Conservation (phyloP, 2,113 vertebrate species). For the Synchiropus splendidus region DNA sequence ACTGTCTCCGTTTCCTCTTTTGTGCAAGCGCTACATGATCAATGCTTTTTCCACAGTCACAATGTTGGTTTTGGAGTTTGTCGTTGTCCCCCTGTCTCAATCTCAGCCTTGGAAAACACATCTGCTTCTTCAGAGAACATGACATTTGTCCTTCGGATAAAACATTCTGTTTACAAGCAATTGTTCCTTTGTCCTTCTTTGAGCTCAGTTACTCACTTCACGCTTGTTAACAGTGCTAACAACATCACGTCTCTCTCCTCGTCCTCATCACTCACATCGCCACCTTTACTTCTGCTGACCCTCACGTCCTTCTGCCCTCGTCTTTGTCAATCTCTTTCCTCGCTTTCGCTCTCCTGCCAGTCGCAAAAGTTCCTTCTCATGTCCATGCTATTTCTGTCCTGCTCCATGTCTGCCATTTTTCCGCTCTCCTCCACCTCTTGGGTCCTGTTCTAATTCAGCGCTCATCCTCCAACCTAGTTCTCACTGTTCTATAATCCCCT, state of each 20-base stretch:
- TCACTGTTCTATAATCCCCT: slow-evolving; percentile 56
- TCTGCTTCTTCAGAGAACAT: too few relatives aligned
- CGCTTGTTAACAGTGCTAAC: slow-evolving; percentile 2
- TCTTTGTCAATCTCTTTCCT: slow-evolving; percentile 30
- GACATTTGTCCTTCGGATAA: too few relatives aligned
- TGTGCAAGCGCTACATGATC: too few relatives aligned
- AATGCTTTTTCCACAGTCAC: too few relatives aligned
- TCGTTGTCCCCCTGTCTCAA: too few relatives aligned
- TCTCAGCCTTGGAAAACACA: too few relatives aligned
- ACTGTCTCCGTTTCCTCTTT: too few relatives aligned
- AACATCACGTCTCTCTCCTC: not conserved
- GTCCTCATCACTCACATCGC: slow-evolving; percentile 10
- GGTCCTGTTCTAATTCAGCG: slow-evolving; percentile 72
- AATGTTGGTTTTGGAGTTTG: too few relatives aligned
- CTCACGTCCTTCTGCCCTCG: slow-evolving; percentile 6
- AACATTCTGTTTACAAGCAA: too few relatives aligned
- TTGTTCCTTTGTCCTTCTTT: slow-evolving; percentile 9
- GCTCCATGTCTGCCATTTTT: slow-evolving; percentile 43
- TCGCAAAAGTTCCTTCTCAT: slow-evolving; percentile 41
- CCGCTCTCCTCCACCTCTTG: slow-evolving; percentile 39
- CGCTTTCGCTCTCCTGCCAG: slow-evolving; percentile 40
- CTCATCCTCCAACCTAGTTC: slow-evolving; percentile 68
- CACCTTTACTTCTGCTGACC: slow-evolving; percentile 7
- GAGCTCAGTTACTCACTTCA: slow-evolving; percentile 16
- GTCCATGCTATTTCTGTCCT: slow-evolving; percentile 53